Percentiles rank a stretch among this genome's conserved stretches.
These are phyloP conservation scores for Ictalurus punctatus DNA, from an alignment of 2,113 vertebrate species.

Conservation along the genomic window DNA sequence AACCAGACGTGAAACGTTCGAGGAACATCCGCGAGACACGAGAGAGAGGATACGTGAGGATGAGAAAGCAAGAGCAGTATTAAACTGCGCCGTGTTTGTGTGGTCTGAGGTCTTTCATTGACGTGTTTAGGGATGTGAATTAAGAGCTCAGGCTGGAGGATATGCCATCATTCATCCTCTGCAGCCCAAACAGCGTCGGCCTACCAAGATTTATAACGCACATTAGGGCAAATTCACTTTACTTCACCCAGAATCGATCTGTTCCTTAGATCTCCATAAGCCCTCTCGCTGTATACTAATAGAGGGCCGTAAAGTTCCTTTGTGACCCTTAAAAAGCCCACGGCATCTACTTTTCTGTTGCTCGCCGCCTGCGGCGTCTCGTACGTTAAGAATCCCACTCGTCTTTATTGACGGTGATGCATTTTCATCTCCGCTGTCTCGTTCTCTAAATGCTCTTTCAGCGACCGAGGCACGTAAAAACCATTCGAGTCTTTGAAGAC, in stretches of 20 bases:
- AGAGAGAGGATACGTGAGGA: background rate
- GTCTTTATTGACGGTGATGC: slow-evolving; percentile 1
- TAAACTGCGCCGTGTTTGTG: background rate
- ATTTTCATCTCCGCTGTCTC: slow-evolving; percentile 15
- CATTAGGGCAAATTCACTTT: slow-evolving; percentile 62
- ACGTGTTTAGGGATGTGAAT: slow-evolving; percentile 48
- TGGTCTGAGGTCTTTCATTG: slow-evolving; percentile 18
- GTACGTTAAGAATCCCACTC: background rate
- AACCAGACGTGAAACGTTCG: background rate
- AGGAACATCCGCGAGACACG: no score
- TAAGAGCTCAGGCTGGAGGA: slow-evolving; percentile 47
- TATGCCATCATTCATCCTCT: slow-evolving; percentile 47
- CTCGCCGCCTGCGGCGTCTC: background rate
- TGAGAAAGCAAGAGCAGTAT: background rate
- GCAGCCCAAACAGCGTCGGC: slow-evolving; percentile 32
- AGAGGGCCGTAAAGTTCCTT: slow-evolving; percentile 69
- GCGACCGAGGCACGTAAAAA: background rate
- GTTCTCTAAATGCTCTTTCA: slow-evolving; percentile 3
- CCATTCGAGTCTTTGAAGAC: background rate
- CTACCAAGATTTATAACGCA: slow-evolving; percentile 63
- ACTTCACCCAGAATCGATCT: slow-evolving; percentile 65
- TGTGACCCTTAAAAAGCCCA: slow-evolving; percentile 63
- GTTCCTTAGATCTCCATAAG: slow-evolving; percentile 68
- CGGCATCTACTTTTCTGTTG: background rate
- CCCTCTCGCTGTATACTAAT: slow-evolving; percentile 59